Conservation (phyloP, 2,797 vertebrate species). For the Percopsis omiscomaycus region DNA sequence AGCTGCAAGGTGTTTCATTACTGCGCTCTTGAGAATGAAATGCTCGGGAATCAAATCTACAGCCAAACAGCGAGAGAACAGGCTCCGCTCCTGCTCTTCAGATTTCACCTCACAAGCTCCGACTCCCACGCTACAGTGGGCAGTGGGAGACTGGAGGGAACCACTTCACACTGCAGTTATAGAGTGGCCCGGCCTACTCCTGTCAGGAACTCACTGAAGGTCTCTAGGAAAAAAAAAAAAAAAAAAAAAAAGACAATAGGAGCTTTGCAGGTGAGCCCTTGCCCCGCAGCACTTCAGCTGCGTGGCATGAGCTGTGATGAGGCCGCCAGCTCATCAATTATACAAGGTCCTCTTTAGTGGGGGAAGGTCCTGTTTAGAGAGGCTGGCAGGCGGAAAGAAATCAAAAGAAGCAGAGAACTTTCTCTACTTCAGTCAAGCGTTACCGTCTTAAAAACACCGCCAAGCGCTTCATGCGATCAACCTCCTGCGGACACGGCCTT, state of each 20-base stretch:
- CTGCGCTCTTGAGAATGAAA: not conserved
- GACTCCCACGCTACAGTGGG: slow-evolving; percentile 40
- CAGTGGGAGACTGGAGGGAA: slow-evolving; percentile 19
- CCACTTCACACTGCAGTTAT: slow-evolving; percentile 26
- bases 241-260: not conserved
- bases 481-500: no score
- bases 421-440: not conserved
- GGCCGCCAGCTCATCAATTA: slow-evolving; percentile 60
- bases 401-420: slow-evolving; percentile 31
- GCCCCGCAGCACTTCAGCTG: slow-evolving; percentile 28
- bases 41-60: not conserved
- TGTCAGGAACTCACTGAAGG: slow-evolving; percentile 13
- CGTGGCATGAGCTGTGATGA: slow-evolving; percentile 23
- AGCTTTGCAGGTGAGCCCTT: not conserved
- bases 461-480: no score
- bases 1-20: not conserved
- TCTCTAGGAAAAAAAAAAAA: slow-evolving; percentile 4
- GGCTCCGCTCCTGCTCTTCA: slow-evolving; percentile 8
- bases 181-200: not conserved
- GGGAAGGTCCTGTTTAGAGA: slow-evolving; percentile 20
- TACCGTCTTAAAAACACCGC: not conserved
- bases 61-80: not conserved
- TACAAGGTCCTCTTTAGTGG: slow-evolving; percentile 20
- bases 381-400: slow-evolving; percentile 32
- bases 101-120: slow-evolving; percentile 3